Evolutionary conservation across 2,797 vertebrate species (phyloP), one percentile per base, ranked within the genome.

Genomic region (Sorex maritimensis): DNA sequence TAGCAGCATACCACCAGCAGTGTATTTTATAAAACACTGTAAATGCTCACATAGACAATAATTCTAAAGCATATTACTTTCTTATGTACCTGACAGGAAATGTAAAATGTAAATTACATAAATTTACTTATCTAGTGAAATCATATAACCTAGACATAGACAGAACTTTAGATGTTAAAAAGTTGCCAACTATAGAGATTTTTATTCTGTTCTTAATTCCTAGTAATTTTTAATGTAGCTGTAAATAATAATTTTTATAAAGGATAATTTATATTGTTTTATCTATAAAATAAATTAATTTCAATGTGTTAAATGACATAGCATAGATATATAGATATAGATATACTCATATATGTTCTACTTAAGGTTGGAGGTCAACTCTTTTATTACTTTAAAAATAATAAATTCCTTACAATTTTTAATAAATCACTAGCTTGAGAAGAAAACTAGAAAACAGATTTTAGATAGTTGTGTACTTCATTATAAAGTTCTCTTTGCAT

Each of bases 241-340:
- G 1, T 34, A 41, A 87, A 87, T 44, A 84, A 65, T 24, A 92
- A 44, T 89, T 87, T 92, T n/a, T 10, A 73, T 7, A 21, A 26
- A 85, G 10, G 38, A 4, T 49, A 85, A 80, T 52, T 13, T 30
- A 88, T 28, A 73, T 69, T 55, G 71, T 90, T 88, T 63, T 67
- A 7, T 67, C 41, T 41, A 24, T 52, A 93, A 87, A 94, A 24
- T 65, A 93, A 89, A 94, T 38, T 13, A 67, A 23, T 74, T 67
- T 15, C 17, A 92, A 69, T 73, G 46, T 83, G 91, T 68, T n/a
- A 63, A 8, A 44, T 6, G 24, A 67, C 34, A 9, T 28, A 68
- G 30, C 52, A 68, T 23, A 14, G 14, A 69, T 6, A 30, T 41
- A 41, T 10, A 52, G 28, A n/a, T 86, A 3, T 23, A 30, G 44